Base-by-base conservation (phyloP, 2,888 invertebrate species). In the Agrochola circellaris region DNA sequence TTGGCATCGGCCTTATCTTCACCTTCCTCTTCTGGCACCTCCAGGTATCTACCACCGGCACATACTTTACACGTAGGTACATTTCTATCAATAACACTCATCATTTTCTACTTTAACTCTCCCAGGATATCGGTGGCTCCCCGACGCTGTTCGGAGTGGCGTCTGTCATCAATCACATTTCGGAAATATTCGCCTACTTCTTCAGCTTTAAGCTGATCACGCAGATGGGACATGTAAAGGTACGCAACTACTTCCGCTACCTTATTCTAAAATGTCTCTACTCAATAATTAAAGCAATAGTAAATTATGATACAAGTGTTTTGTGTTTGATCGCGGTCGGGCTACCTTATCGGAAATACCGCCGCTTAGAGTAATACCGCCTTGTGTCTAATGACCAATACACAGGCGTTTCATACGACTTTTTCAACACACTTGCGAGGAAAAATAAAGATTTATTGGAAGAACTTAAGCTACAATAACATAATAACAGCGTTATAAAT, bases 11-110 rank as follows among this genome's bases (percentile, higher is more conserved):
- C 1, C 97, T 99, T 89, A 99, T 99, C 89, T 99, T 99, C 96
- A 99, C 99, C 7, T 99, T 99, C 96, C 98, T 99, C 77, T 99
- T 99, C 97, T 99, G 99, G 99, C 99, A 99, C 95, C 97, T 99
- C 68, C 98, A 99, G 97, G 99, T 99, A 15, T 7, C 73, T 30
- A 20, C 34, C 11, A 0, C 11, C 34, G 4, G 38, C 67, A 17
- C 34, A n/a, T 15, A 20, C 13, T 17, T 7, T 15, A 69, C 45
- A 2, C 8, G 3, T 45, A 15, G 45, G 45, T n/a, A 45, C 26
- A 23, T 3, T n/a, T n/a, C 26, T 13, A 23, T 13, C 51, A 67
- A 48, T 20, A n/a, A 5, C 61, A 54, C 61, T 56, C 0, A 62
- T 15, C 0, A 38, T 15, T 23, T 15, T 23, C 34, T 15, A n/a